phyloP scores from a whole-genome alignment of 2,888 invertebrate species.

The Tridacna crocea region DNA sequence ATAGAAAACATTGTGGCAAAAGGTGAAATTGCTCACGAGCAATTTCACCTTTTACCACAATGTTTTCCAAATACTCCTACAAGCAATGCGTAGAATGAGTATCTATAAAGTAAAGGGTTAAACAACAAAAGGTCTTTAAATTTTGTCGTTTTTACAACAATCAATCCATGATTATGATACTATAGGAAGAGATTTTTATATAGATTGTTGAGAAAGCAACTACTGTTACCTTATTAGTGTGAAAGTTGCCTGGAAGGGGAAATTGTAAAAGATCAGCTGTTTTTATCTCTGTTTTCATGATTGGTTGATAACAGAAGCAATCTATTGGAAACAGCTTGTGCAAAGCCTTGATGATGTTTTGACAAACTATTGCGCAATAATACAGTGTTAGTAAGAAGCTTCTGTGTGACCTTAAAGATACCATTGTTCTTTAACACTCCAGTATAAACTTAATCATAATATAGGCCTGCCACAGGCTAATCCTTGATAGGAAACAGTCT shows the following conservation, averaged over 20 bases:
- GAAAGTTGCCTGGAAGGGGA: neutral
- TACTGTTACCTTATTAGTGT: neutral
- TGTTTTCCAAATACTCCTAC: no score
- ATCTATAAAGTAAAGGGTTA: no score
- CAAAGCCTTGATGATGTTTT: slow-evolving; percentile 7
- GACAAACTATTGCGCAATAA: slow-evolving; percentile 16
- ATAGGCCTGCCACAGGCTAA: slow-evolving; percentile 7
- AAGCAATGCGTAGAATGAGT: no score
- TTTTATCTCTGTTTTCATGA: neutral
- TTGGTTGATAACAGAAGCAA: slow-evolving; percentile 15
- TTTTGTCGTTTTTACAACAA: no score
- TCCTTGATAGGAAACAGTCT: slow-evolving; percentile 12
- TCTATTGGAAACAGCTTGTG: slow-evolving; percentile 11
- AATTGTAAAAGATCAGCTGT: neutral
- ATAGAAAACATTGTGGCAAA: no score
- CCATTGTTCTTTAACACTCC: slow-evolving; percentile 4
- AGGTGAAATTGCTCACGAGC: no score
- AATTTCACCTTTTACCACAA: no score
- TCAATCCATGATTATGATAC: no score
- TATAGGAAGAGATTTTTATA: neutral
- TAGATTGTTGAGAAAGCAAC: neutral
- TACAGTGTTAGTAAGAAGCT: slow-evolving; percentile 1
- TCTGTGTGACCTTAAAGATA: neutral
- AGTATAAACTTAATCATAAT: slow-evolving; percentile 9
- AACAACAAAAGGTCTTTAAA: no score